phyloP scores from a whole-genome alignment of 2,797 vertebrate species.

The Phalloptychus januarius region DNA sequence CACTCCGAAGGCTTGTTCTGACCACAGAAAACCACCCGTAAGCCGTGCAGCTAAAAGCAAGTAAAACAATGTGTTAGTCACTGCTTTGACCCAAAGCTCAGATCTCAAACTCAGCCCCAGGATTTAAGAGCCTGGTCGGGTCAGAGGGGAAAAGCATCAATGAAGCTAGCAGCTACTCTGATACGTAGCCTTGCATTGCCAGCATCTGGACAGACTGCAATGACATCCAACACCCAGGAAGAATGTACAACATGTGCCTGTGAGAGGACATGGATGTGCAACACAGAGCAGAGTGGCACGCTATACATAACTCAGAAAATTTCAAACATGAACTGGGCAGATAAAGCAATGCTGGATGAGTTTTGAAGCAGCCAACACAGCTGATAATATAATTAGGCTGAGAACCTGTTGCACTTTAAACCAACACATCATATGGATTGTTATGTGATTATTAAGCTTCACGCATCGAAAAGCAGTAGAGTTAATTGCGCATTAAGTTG shows the following conservation, averaged over 20 bases:
- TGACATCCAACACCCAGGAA: neutral
- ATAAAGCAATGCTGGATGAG: neutral
- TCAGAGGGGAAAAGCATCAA: neutral
- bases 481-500: slow-evolving; percentile 9
- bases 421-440: slow-evolving; percentile 1
- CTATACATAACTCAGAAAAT: neutral
- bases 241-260: neutral
- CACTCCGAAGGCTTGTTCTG: neutral
- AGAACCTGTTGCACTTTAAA: slow-evolving; percentile 9
- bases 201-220: neutral
- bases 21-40: neutral
- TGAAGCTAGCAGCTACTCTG: neutral
- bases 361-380: neutral
- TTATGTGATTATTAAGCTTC: slow-evolving; percentile 11
- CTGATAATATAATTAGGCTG: slow-evolving; percentile 7
- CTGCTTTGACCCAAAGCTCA: slow-evolving; percentile 3
- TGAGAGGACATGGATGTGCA: neutral
- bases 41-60: neutral
- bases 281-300: neutral
- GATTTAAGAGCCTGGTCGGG: slow-evolving; percentile 13
- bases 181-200: neutral
- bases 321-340: neutral
- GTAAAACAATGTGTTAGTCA: neutral
- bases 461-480: slow-evolving; percentile 6
- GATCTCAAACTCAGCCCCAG: neutral